Conservation (phyloP, 1,140 invertebrate species). For the Hyposmocoma kahamanoa region DNA sequence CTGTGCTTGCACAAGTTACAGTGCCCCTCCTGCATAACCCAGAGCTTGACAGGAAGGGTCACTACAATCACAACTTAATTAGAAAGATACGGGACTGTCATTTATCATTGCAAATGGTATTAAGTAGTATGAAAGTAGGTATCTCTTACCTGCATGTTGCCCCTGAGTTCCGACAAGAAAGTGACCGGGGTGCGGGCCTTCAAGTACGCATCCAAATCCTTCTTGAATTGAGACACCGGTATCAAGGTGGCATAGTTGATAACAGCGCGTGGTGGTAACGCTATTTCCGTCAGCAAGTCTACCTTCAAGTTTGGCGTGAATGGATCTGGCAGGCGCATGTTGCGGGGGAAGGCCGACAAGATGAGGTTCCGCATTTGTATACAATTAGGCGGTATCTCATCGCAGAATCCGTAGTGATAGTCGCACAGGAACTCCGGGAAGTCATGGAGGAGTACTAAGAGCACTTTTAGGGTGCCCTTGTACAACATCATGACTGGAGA, state of each 20-base stretch:
- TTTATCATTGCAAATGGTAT: no score
- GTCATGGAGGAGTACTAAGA: conserved; percentile 97
- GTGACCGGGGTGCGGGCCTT: conserved; percentile 96
- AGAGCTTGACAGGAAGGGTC: no score
- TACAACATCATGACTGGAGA: conserved; percentile 95
- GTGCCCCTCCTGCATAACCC: no score
- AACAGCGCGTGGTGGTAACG: conserved; percentile 89
- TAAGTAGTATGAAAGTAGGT: no score
- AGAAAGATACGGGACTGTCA: no score
- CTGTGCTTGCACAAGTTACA: no score
- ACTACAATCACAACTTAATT: no score
- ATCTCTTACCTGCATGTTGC: conserved; percentile 94
- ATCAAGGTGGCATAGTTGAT: conserved; percentile 93
- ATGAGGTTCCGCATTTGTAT: conserved; percentile 99
- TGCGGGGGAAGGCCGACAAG: conserved; percentile 96
- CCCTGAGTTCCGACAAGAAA: conserved; percentile 93
- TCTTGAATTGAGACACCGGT: conserved; percentile 91
- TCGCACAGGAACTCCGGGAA: conserved; percentile 99
- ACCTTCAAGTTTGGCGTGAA: conserved; percentile 98
- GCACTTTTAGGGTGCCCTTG: conserved; percentile 95
- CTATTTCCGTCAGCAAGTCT: conserved; percentile 92
- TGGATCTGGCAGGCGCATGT: conserved; percentile 98
- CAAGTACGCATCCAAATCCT: conserved; percentile 96
- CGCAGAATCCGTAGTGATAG: conserved; percentile 99
- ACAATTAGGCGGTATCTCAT: conserved; percentile 98